These are phyloP conservation scores for Palaemon carinicauda DNA, from an alignment of 1,140 invertebrate species.

Conservation along the genomic window DNA sequence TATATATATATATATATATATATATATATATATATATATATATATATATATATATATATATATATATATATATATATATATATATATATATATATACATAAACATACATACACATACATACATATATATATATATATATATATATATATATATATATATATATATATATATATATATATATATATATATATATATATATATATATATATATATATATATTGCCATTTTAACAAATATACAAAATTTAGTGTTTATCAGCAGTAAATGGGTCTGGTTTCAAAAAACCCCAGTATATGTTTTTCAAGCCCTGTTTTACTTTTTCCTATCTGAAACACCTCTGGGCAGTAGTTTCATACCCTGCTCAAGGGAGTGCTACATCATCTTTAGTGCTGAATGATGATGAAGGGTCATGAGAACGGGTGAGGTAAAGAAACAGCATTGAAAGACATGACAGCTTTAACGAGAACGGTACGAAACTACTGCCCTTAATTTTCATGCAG, in stretches of 20 bases:
- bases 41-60: not conserved
- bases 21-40: not conserved
- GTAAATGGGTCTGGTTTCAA: too few species aligned
- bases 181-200: not conserved
- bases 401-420: not conserved
- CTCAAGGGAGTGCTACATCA: too few species aligned
- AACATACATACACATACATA: not conserved
- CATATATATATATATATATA: not conserved
- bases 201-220: constrained; percentile 3
- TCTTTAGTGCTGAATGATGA: too few species aligned
- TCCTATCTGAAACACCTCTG: too few species aligned
- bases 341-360: too few species aligned
- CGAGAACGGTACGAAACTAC: constrained; percentile 38
- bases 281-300: too few species aligned
- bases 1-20: not conserved
- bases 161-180: not conserved
- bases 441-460: not conserved
- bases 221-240: not conserved
- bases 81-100: not conserved
- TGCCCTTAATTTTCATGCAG: constrained; percentile 45
- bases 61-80: constrained; percentile 18
- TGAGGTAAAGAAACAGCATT: not conserved
- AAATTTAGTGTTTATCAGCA: too few species aligned
- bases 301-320: too few species aligned
- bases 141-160: not conserved